A percentile compares a stretch with the other conserved stretches of the same genome.
Conservation (phyloP, 2,888 invertebrate genomes). For the Linnaemya vulpina region DNA sequence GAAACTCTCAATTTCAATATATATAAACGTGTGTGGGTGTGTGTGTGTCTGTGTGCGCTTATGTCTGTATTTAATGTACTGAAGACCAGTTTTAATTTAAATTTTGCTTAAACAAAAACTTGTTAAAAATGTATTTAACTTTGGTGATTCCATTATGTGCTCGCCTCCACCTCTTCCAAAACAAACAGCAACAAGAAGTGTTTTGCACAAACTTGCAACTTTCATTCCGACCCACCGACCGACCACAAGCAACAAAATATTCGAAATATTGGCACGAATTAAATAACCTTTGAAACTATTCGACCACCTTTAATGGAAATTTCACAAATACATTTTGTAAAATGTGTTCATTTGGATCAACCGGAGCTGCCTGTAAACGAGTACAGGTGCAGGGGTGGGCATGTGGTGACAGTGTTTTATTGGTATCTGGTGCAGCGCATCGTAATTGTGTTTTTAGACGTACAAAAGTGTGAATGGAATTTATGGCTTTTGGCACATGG, state of each 20-base stretch:
- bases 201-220: background rate
- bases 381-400: background rate
- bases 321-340: background rate
- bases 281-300: constrained; percentile 52
- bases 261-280: constrained; percentile 37
- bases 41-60: too few species aligned
- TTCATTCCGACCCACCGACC: background rate
- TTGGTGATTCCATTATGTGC: background rate
- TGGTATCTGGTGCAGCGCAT: background rate
- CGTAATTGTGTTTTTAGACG: background rate
- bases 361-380: background rate
- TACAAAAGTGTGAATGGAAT: constrained; percentile 9
- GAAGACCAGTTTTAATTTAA: constrained; percentile 30
- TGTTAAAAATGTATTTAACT: constrained; percentile 11
- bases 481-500: constrained; percentile 12
- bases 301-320: constrained; percentile 49
- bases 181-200: background rate
- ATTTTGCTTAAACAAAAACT: constrained; percentile 19
- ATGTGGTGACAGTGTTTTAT: background rate
- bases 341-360: background rate
- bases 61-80: constrained; percentile 6
- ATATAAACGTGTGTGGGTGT: background rate
- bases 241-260: background rate
- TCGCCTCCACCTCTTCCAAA: background rate
- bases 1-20: background rate